These are phyloP conservation scores for Agrochola litura DNA, from an alignment of 2,888 invertebrate species.

Conservation along the genomic window DNA sequence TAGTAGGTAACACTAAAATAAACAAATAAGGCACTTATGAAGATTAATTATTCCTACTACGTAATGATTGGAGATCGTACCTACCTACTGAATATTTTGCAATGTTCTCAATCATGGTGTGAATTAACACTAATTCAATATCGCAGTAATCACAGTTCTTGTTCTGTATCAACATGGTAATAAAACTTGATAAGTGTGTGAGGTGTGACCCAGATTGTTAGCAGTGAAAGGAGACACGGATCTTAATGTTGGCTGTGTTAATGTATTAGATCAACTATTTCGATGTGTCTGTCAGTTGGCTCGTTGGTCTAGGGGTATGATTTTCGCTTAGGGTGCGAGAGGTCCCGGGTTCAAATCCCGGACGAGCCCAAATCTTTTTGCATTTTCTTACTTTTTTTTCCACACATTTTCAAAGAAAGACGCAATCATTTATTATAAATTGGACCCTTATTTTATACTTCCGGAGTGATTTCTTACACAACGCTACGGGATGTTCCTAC, in stretches of 20 bases:
- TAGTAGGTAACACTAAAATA: neutral
- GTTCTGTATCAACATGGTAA: constrained; percentile 21
- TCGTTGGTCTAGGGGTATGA: constrained; percentile 91
- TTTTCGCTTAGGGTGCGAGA: constrained; percentile 91
- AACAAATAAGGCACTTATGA: too few relatives aligned
- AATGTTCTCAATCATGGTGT: constrained; percentile 15
- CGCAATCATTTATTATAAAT: constrained; percentile 6
- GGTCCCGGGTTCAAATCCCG: constrained; percentile 91
- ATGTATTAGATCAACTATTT: constrained; percentile 36
- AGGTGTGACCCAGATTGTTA: constrained; percentile 41
- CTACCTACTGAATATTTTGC: constrained; percentile 2
- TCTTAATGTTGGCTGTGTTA: neutral
- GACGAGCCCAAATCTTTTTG: constrained; percentile 83
- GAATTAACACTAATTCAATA: constrained; percentile 36
- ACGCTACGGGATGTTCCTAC: neutral
- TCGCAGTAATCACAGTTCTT: constrained; percentile 9
- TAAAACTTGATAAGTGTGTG: constrained; percentile 28
- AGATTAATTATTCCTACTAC: neutral
- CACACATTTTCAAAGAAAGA: neutral
- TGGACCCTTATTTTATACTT: constrained; percentile 9
- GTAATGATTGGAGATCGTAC: neutral
- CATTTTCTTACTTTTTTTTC: constrained; percentile 5
- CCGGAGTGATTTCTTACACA: constrained; percentile 4
- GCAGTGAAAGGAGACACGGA: constrained; percentile 45
- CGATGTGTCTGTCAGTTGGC: constrained; percentile 58